phyloP scores from a whole-genome alignment of 2,888 invertebrate genomes.

The Cantharis flavilabris region DNA sequence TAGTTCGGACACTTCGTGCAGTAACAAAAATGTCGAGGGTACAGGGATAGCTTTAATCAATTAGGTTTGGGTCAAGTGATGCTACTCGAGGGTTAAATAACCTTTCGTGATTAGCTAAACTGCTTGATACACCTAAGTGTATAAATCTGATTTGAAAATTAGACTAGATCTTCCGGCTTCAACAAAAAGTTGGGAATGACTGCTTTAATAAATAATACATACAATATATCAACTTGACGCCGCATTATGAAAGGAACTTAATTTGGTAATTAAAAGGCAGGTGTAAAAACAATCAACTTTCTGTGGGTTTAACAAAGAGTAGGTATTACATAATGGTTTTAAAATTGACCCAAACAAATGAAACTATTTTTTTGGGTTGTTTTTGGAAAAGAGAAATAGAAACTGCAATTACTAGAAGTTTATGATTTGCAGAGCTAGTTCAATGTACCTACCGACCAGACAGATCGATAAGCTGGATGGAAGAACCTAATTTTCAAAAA shows the following conservation, averaged over 20 bases:
- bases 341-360: too few species aligned
- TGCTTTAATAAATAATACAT: neutral
- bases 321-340: too few species aligned
- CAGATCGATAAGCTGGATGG: neutral
- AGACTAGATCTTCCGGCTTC: neutral
- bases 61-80: neutral
- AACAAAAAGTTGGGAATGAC: neutral
- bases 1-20: neutral
- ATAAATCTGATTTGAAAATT: neutral
- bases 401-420: neutral
- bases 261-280: neutral
- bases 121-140: neutral
- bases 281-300: neutral
- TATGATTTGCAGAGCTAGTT: neutral
- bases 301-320: neutral
- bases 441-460: neutral
- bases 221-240: neutral
- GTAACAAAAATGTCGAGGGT: neutral
- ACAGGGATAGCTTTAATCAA: neutral
- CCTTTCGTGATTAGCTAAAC: neutral
- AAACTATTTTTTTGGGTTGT: too few species aligned
- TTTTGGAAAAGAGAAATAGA: neutral
- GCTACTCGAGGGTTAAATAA: neutral
- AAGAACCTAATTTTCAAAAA: neutral
- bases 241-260: neutral